Conservation (phyloP, 2,888 invertebrate species). For the Limnephilus rhombicus region DNA sequence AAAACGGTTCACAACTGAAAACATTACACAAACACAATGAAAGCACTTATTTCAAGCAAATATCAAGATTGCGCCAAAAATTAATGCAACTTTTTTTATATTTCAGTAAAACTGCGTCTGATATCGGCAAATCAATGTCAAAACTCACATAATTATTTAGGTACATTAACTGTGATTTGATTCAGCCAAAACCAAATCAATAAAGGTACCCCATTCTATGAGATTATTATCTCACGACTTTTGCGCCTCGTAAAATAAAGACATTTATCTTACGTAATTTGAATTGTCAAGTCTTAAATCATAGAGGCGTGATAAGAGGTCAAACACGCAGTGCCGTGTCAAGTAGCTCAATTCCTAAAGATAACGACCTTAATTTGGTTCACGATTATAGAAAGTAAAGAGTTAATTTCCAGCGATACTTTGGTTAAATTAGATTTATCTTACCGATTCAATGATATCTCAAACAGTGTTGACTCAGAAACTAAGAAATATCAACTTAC, state of each 20-base stretch:
- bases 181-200: background rate
- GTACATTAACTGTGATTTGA: background rate
- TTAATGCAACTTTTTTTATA: background rate
- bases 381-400: background rate
- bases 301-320: conserved; percentile 40
- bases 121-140: background rate
- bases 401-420: background rate
- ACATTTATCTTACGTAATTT: conserved; percentile 40
- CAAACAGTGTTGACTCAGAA: background rate
- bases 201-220: background rate
- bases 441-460: background rate
- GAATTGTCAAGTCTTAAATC: conserved; percentile 34
- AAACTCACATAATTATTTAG: background rate
- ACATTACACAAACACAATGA: background rate
- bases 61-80: background rate
- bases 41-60: background rate
- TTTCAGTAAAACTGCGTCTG: background rate
- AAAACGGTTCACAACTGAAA: background rate
- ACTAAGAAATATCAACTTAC: background rate
- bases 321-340: conserved; percentile 42
- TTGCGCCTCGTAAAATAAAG: conserved; percentile 32
- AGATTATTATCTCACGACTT: background rate
- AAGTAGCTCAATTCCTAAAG: conserved; percentile 40
- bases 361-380: background rate
- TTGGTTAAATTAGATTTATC: background rate